Conservation (phyloP, 1,140 invertebrate genomes). For the Piezodorus guildinii region DNA sequence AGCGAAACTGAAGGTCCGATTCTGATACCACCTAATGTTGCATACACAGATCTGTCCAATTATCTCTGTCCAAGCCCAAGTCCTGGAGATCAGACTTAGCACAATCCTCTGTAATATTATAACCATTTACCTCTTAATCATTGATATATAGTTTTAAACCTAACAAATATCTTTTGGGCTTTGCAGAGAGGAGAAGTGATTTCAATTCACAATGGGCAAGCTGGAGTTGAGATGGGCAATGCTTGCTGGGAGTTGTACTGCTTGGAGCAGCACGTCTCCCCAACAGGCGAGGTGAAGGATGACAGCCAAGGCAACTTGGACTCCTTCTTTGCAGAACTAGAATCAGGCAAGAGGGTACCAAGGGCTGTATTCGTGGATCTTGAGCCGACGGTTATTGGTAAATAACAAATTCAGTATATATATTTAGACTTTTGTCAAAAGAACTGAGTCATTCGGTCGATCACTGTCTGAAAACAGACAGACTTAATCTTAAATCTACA, state of each 20-base stretch:
- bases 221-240: slow-evolving; percentile 76
- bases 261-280: slow-evolving; percentile 52
- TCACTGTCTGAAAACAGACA: too few relatives aligned
- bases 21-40: too few relatives aligned
- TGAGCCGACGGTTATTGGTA: slow-evolving; percentile 52
- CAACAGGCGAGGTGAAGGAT: slow-evolving; percentile 56
- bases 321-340: slow-evolving; percentile 39
- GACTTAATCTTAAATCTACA: too few relatives aligned
- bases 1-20: too few relatives aligned
- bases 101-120: too few relatives aligned
- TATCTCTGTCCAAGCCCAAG: too few relatives aligned
- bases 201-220: slow-evolving; percentile 71
- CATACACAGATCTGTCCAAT: too few relatives aligned
- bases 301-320: slow-evolving; percentile 64
- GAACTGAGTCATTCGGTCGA: too few relatives aligned
- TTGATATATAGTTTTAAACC: too few relatives aligned
- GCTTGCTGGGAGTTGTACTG: slow-evolving; percentile 71
- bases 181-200: slow-evolving; percentile 49
- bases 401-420: background rate
- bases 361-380: slow-evolving; percentile 53
- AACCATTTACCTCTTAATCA: too few relatives aligned
- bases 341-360: slow-evolving; percentile 48
- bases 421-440: too few relatives aligned
- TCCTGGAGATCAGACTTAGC: too few relatives aligned
- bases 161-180: background rate